Evolutionary conservation across 2,113 vertebrate genomes (phyloP), one percentile per base, ranked within the genome.

Genomic region (Bolborhynchus lineola): DNA sequence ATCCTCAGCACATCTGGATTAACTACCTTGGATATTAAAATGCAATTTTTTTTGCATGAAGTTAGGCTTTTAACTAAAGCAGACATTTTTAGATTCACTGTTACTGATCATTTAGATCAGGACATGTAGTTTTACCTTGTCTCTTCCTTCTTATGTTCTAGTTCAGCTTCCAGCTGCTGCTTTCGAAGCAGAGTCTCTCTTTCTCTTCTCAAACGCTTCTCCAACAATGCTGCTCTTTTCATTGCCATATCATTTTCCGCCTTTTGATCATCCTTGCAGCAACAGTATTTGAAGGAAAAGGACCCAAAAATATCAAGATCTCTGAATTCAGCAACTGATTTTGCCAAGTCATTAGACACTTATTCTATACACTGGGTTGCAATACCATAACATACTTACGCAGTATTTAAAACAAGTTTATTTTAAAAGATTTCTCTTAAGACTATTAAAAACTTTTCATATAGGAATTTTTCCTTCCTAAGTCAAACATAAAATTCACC

Each of bases 61-160:
- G 19, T 64, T 63, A 44, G 6, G n/a, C 16, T 80, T 83, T 15
- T 55, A 85, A 41, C 31, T 65, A 82, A 65, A 53, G 5, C 41
- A 74, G 59, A 77, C 10, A 20, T 78, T 94, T 84, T 62, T 42
- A 82, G 1, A 0, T 50, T 65, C 49, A 31, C 26, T 9, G 28
- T 49, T 46, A 46, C 15, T 37, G 46, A 39, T 49, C 5, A 35
- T 20, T 65, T 39, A 49, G 19, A 82, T 26, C 11, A 49, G 21
- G 13, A 62, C 14, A 33, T 10, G 6, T n/a, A 71, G 42, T 86
- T 90, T 94, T 96, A 99, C 99, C 99, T 98, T 62, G 99, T 98
- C 82, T 99, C 99, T 95, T 99, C 99, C 92, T 99, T 99, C 97
- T 98, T 99, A 90, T 99, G 98, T 88, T 99, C 99, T 95, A 98